Base-by-base conservation (phyloP, 92 coral and sea anemone genomes). In the Phenganax marumi region DNA sequence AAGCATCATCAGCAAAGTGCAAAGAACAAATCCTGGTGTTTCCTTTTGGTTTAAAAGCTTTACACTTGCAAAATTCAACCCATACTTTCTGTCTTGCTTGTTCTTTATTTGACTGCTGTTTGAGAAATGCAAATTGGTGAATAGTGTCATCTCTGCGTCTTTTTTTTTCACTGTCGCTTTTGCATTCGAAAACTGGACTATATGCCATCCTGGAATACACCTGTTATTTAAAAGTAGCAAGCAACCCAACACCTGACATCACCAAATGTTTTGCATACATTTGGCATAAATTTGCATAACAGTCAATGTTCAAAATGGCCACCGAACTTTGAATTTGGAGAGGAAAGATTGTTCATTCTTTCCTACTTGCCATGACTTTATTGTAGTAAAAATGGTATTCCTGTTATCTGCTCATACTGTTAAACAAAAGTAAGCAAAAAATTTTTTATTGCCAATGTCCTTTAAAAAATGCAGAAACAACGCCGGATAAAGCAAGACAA, bases 61-160 rank as follows among this genome's bases (percentile, higher is more conserved):
- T 77, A 19, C 81, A 52, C 50, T 77, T 77, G 43, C 81, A 77
- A 60, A 77, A 77, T 57, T 77, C 81, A 46, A 77, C 43, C 81
- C 70, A 57, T 0, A 62, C 21, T 48, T 77, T 77, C 17, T 70
- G 23, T 57, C 81, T 77, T 1, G 25, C 24, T 10, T 17, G 72
- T 66, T 24, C 12, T 39, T 66, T 12, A 8, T 18, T 25, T 6
- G 8, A 8, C 16, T 64, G 46, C 0, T 2, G 8, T 7, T 49
- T 4, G 72, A 48, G 25, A 66, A 66, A 25, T 58, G 72, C 25
- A 12, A 66, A 66, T 19, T 23, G 17, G 14, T 64, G 47, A 6
- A 25, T 7, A 6, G 23, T 19, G 25, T 66, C 25, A 12, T 23
- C 8, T 25, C 5, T 0, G 10, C 6, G 19, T 58, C 24, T 66